Percentiles rank a stretch among this genome's conserved stretches.
Evolutionary conservation across 2,113 vertebrate species (phyloP).

Genomic region (Cyrtonyx montezumae): DNA sequence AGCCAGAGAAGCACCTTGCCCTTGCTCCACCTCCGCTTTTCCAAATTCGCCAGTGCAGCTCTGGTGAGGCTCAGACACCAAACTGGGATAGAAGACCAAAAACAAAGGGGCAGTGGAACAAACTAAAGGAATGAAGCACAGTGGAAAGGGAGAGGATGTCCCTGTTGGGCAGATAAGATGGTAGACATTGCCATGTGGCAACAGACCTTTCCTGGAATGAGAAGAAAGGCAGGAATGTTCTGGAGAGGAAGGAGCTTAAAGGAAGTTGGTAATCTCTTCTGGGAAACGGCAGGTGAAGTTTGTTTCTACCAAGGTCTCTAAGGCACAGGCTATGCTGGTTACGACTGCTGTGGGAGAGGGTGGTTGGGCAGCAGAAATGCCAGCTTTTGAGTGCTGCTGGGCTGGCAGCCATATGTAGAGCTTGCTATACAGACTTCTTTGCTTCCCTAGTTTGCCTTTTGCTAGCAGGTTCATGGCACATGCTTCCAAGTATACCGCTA

Average conservation of each 20-base stretch:
- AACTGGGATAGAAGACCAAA: background rate
- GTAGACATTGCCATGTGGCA: background rate
- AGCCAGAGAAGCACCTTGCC: background rate
- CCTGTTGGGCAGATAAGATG: background rate
- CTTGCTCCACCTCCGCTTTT: background rate
- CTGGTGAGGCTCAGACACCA: background rate
- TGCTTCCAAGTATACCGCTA: background rate
- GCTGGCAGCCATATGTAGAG: too few relatives aligned
- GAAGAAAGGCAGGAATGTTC: background rate
- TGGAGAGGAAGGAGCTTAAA: background rate
- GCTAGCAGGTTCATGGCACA: background rate
- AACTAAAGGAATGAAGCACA: fast-evolving
- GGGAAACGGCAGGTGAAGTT: background rate
- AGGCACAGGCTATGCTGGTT: background rate
- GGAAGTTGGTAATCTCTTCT: background rate
- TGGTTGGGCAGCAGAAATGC: background rate
- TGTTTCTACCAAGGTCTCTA: background rate
- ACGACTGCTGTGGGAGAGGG: background rate
- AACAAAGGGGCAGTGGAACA: fast-evolving
- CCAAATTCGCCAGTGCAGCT: fast-evolving
- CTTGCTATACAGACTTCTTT: background rate
- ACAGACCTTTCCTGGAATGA: background rate
- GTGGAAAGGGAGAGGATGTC: background rate
- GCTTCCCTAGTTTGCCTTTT: background rate
- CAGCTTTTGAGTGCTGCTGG: background rate